Evolutionary conservation across 2,797 vertebrate genomes (phyloP).

Genomic region (Hyperoplus immaculatus): DNA sequence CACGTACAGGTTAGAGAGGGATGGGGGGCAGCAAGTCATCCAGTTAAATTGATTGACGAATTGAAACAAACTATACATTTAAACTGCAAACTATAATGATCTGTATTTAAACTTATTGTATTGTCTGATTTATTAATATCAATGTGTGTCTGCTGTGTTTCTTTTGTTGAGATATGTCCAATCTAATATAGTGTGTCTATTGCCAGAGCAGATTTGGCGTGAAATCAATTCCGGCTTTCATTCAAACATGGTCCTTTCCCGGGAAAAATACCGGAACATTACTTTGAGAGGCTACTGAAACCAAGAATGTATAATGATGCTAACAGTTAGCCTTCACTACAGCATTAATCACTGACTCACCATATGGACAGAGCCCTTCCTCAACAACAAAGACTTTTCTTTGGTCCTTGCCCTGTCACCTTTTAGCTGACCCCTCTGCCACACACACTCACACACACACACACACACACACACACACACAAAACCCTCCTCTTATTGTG

Average conservation of each 20-base stretch:
- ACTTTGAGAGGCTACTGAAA: too few relatives aligned
- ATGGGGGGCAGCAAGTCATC: not conserved
- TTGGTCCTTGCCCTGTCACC: constrained; percentile 10
- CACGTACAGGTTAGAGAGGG: not conserved
- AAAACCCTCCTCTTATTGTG: constrained; percentile 4
- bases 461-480: too few relatives aligned
- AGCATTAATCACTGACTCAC: not conserved
- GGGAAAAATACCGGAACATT: too few relatives aligned
- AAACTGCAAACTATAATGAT: not conserved
- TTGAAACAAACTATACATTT: not conserved
- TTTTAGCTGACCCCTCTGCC: constrained; percentile 26
- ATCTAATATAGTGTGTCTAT: too few relatives aligned
- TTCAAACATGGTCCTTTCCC: too few relatives aligned
- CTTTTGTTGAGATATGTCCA: not conserved
- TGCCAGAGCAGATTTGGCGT: too few relatives aligned
- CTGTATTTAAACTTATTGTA: not conserved
- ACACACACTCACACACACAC: too few relatives aligned
- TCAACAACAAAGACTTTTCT: constrained; percentile 19
- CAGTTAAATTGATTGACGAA: too few relatives aligned
- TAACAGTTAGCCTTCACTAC: too few relatives aligned
- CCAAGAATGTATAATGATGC: too few relatives aligned
- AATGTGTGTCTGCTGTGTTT: not conserved
- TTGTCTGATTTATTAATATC: not conserved
- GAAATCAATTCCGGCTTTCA: too few relatives aligned
- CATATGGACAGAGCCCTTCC: not conserved